Conservation (phyloP, 2,888 invertebrate genomes). For the Epirrita christyi region DNA sequence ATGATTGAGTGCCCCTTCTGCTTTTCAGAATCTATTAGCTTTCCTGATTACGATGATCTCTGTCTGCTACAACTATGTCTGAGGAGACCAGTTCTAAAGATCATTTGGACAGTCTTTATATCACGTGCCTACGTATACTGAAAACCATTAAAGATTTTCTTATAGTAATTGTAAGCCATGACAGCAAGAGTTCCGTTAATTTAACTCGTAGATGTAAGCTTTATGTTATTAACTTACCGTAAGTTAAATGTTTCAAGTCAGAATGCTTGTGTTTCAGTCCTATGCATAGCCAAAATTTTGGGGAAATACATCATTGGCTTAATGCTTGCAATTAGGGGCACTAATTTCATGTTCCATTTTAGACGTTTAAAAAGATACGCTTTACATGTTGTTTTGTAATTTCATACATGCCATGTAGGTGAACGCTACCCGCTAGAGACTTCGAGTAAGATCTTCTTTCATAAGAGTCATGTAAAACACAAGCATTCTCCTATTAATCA, state of each 20-base stretch:
- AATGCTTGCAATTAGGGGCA: slow-evolving; percentile 38
- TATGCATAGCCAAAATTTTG: slow-evolving; percentile 21
- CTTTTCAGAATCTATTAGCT: slow-evolving; percentile 48
- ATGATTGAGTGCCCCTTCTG: slow-evolving; percentile 64
- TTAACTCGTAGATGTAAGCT: slow-evolving; percentile 47
- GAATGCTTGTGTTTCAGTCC: slow-evolving; percentile 58
- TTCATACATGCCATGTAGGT: background rate
- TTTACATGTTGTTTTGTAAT: slow-evolving; percentile 34
- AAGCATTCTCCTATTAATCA: slow-evolving; percentile 56
- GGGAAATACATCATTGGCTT: slow-evolving; percentile 27
- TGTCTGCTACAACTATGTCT: slow-evolving; percentile 11
- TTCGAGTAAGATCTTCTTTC: background rate
- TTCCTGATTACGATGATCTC: slow-evolving; percentile 28
- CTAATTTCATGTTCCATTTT: slow-evolving; percentile 46
- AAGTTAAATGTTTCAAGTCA: slow-evolving; percentile 49
- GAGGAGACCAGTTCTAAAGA: slow-evolving; percentile 3
- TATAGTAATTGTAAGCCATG: slow-evolving; percentile 18
- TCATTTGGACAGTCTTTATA: slow-evolving; percentile 16
- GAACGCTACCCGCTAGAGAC: slow-evolving; percentile 20
- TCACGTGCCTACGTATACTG: slow-evolving; percentile 2
- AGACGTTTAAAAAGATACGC: slow-evolving; percentile 42
- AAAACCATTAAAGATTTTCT: slow-evolving; percentile 13
- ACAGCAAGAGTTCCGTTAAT: slow-evolving; percentile 29
- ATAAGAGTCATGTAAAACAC: slow-evolving; percentile 37
- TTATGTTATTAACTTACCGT: slow-evolving; percentile 62